Conservation (phyloP, 2,888 invertebrate species). For the Agrochola circellaris region DNA sequence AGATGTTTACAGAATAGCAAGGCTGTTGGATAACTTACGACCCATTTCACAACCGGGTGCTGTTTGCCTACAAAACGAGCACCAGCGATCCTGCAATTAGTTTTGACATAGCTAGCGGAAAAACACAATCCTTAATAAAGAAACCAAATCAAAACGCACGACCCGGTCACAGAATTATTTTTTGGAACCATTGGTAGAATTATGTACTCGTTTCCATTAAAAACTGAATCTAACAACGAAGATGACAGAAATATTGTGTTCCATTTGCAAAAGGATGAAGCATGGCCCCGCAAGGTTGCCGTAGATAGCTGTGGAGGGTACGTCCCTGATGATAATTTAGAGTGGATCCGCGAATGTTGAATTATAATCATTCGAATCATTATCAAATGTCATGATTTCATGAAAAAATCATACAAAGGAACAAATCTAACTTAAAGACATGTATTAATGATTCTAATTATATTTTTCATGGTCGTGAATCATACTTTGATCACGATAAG, state of each 20-base stretch:
- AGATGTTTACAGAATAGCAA: too few species aligned
- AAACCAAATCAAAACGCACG: neutral
- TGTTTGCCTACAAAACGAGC: neutral
- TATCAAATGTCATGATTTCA: too few species aligned
- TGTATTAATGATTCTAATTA: too few species aligned
- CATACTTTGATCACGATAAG: too few species aligned
- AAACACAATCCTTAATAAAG: neutral
- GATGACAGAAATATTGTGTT: neutral
- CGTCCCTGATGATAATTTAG: neutral
- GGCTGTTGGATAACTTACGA: neutral
- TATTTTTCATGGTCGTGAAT: too few species aligned
- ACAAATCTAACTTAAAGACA: too few species aligned
- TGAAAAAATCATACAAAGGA: too few species aligned
- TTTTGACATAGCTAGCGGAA: neutral
- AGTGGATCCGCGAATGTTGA: too few species aligned
- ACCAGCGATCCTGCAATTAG: neutral
- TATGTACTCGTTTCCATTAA: neutral
- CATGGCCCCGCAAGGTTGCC: accelerated
- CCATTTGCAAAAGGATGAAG: neutral
- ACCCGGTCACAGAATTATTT: neutral
- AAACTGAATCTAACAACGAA: neutral
- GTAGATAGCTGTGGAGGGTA: neutral
- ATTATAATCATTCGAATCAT: too few species aligned
- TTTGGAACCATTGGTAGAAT: neutral
- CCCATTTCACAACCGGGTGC: neutral